These are phyloP conservation scores for Trachythela sp. DNA, from an alignment of 64 coral and sea anemone species.

Conservation along the genomic window DNA sequence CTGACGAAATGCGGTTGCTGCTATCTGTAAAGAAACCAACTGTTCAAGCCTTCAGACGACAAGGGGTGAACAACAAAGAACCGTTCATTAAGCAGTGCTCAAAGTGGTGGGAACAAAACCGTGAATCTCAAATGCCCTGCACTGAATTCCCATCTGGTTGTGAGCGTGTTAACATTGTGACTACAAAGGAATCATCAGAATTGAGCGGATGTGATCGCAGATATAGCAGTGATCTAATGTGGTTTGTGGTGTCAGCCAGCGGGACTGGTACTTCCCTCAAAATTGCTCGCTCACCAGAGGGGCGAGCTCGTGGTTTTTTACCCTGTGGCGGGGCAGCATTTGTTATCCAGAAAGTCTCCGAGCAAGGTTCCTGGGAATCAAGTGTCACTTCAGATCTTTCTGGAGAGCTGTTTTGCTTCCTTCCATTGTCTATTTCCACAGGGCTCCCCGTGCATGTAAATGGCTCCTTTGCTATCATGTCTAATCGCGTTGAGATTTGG, in stretches of 20 bases:
- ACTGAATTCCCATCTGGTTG: neutral
- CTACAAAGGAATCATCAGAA: no score
- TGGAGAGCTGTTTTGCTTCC: constrained; percentile 54
- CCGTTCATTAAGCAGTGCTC: neutral
- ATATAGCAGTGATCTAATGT: neutral
- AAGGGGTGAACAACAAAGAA: neutral
- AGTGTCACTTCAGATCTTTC: neutral
- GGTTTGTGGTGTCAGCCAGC: no score
- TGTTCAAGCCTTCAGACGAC: neutral
- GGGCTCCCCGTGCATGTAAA: constrained; percentile 83
- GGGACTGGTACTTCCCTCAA: neutral
- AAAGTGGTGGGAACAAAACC: neutral
- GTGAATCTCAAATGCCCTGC: neutral
- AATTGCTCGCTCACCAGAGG: neutral
- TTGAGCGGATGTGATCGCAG: no score
- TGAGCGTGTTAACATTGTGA: neutral
- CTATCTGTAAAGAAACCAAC: neutral
- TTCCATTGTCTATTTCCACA: constrained; percentile 43
- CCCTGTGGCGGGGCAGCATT: neutral
- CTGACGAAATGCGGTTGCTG: neutral
- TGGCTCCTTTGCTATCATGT: constrained; percentile 78
- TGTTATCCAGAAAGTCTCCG: neutral
- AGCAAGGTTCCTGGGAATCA: neutral
- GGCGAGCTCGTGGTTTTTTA: neutral
- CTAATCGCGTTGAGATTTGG: constrained; percentile 87